phyloP scores from a whole-genome alignment of 2,113 vertebrate species.

The Zootoca vivipara region DNA sequence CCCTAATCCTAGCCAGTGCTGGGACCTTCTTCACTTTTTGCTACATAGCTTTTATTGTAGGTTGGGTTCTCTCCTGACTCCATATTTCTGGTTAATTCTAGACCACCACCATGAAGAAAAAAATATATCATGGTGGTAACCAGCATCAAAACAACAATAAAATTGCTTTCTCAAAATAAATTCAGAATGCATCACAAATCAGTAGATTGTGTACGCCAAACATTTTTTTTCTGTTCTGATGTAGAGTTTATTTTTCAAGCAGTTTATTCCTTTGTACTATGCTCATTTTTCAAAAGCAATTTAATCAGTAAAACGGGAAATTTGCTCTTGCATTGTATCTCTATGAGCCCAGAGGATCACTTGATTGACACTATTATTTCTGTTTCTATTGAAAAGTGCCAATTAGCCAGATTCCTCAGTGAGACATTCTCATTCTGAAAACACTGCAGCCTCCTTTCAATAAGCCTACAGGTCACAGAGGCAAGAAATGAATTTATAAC shows the following conservation, averaged over 20 bases:
- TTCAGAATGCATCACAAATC: too few relatives aligned
- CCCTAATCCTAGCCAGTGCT: background rate
- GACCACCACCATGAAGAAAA: too few relatives aligned
- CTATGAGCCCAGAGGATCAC: background rate
- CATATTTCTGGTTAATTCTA: background rate
- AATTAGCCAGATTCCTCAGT: conserved; percentile 29
- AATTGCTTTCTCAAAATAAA: too few relatives aligned
- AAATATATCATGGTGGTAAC: too few relatives aligned
- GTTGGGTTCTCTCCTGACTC: background rate
- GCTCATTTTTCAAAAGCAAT: conserved; percentile 1
- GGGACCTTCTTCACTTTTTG: background rate
- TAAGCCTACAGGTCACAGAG: conserved; percentile 19
- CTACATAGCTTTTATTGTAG: fast-evolving
- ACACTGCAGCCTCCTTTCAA: background rate
- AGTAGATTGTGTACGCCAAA: background rate
- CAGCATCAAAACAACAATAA: too few relatives aligned
- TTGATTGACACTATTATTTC: conserved; percentile 15
- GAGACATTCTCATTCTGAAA: conserved; percentile 27
- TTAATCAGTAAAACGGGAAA: background rate
- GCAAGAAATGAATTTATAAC: conserved; percentile 35
- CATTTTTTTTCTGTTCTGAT: background rate
- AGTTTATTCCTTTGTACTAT: background rate
- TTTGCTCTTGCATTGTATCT: background rate
- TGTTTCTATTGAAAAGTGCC: background rate
- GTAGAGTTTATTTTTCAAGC: background rate